A percentile compares a stretch with the other conserved stretches of the same genome.
These are phyloP conservation scores for Mobula birostris DNA, from an alignment of 2,113 vertebrate genomes.

Conservation along the genomic window DNA sequence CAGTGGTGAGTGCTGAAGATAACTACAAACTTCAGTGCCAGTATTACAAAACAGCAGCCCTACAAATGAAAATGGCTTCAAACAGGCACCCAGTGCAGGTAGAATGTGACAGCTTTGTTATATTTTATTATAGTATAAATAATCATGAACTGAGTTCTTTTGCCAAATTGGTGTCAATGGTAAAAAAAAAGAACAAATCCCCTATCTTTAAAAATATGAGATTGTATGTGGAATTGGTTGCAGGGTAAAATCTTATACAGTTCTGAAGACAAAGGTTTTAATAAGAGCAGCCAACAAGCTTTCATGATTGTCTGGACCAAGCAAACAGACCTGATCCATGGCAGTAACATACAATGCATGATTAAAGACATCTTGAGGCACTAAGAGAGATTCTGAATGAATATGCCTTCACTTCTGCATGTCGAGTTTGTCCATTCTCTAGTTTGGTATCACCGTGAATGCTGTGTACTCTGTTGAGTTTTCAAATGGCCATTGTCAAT, in stretches of 20 bases:
- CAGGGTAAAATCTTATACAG: neutral
- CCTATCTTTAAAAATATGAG: neutral
- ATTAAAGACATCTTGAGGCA: conserved; percentile 44
- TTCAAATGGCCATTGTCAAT: neutral
- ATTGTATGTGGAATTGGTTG: neutral
- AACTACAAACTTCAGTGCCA: neutral
- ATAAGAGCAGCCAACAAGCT: neutral
- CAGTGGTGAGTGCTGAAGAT: neutral
- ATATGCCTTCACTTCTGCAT: conserved; percentile 38
- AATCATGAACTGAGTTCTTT: neutral
- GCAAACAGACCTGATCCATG: neutral
- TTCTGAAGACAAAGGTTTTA: neutral
- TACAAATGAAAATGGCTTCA: neutral
- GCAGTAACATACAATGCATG: conserved; percentile 42
- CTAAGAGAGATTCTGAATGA: conserved; percentile 40
- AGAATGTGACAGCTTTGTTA: neutral
- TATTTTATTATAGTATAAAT: neutral
- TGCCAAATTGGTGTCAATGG: neutral
- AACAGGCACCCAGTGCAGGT: neutral
- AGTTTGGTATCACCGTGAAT: neutral
- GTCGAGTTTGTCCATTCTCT: conserved; percentile 40
- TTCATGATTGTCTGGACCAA: neutral
- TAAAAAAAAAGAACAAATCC: neutral
- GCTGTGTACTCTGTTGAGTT: neutral
- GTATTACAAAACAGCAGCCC: neutral